Base-by-base conservation (phyloP, 2,113 vertebrate genomes). In the Lepidothrix coronata region DNA sequence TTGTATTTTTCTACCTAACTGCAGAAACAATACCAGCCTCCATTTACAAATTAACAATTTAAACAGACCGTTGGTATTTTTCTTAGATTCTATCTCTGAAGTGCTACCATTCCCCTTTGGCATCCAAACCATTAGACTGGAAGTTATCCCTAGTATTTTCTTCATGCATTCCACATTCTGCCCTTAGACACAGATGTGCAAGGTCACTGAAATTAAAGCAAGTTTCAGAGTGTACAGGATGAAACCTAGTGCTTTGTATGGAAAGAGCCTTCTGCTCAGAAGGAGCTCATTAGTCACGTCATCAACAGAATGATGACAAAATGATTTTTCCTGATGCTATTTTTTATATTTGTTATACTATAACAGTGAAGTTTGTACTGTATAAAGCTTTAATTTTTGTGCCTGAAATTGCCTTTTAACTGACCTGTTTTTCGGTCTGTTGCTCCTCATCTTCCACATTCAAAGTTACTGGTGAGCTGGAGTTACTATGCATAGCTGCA, bases 391-490 rank as follows among this genome's bases (percentile, higher is more conserved):
- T 71, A 11, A 6, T 28, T 85, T 71, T 84, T 59, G 44, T 78
- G 68, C 43, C 43, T 71, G 39, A 73, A 88, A 77, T 77, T 59
- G 30, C n/a, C 35, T 75, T 75, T 72, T 23, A 54, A 73, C 98
- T 81, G 57, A 98, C 98, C 98, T 97, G 97, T 85, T 97, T 98
- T 85, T 97, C 95, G 0, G 87, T 87, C 30, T 74, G 82, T 39
- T 91, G 97, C 61, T 94, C 97, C 52, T 97, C 97, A 23, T 98
- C 98, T 58, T 98, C 98, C 49, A 86, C 49, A 20, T 95, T 97
- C 85, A 96, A 35, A 73, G 96, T 96, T 57, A 94, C 3, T 2
- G 97, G 97, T 85, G 97, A 98, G 86, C 85, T 97, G 93, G 97
- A 97, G 75, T 97, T 94, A 68, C 97, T 98, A n/a, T 97, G 96